These are phyloP conservation scores for Dendrocopos noguchii DNA, from an alignment of 2,113 vertebrate species.

Conservation along the genomic window DNA sequence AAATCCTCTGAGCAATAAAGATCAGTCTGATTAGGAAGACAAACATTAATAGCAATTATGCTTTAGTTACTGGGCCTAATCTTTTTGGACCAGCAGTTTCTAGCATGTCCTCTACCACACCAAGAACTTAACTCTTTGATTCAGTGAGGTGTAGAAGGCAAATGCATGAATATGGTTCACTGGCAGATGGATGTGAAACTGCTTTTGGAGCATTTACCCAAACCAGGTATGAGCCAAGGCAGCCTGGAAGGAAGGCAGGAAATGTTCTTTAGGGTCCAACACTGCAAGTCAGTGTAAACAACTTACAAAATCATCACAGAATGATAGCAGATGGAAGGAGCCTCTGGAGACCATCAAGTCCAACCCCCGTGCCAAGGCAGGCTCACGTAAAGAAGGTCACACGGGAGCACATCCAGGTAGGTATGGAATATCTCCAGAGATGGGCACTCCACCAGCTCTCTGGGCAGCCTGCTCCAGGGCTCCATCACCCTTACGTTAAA, in stretches of 20 bases:
- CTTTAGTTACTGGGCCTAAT: constrained; percentile 50
- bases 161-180: background rate
- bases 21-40: constrained; percentile 30
- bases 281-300: background rate
- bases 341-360: no score
- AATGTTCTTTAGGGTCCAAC: background rate
- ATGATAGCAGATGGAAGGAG: no score
- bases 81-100: constrained; percentile 16
- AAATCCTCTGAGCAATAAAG: constrained; percentile 12
- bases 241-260: background rate
- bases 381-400: no score
- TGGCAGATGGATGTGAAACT: background rate
- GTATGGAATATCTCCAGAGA: no score
- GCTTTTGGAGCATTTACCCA: background rate
- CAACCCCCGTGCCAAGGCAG: no score
- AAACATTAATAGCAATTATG: constrained; percentile 55
- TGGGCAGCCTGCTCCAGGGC: no score
- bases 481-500: no score
- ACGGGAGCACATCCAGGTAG: no score
- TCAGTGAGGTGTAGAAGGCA: background rate
- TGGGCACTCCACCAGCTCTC: no score
- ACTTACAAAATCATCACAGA: no score
- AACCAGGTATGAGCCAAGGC: background rate
- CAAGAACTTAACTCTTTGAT: background rate
- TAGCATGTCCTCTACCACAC: background rate